A percentile compares a stretch with the other conserved stretches of the same genome.
phyloP scores from a whole-genome alignment of 2,113 vertebrate genomes.

The Macrotis lagotis region DNA sequence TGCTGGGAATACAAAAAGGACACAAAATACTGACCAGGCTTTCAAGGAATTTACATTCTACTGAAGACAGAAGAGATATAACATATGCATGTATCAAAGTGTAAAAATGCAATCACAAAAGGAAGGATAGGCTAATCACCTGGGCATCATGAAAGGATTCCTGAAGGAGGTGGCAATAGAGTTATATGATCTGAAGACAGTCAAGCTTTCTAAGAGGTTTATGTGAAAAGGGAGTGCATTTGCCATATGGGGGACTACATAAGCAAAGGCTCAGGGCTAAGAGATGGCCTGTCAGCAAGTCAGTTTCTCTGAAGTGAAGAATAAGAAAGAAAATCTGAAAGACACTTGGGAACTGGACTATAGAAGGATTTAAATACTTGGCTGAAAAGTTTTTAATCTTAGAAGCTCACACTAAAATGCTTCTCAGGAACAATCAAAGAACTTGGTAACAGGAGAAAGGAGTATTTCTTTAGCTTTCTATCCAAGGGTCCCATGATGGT shows the following conservation, averaged over 20 bases:
- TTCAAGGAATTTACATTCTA: not conserved
- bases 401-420: not conserved
- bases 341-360: not conserved
- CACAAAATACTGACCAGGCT: not conserved
- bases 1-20: not conserved
- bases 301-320: not conserved
- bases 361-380: not conserved
- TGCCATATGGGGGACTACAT: not conserved
- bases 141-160: not conserved
- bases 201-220: not conserved
- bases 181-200: not conserved
- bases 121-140: not conserved
- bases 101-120: not conserved
- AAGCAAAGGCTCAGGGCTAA: not conserved
- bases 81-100: not conserved
- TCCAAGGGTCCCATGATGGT: not conserved
- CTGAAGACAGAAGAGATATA: not conserved
- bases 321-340: not conserved
- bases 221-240: not conserved
- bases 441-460: not conserved
- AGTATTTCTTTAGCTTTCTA: not conserved
- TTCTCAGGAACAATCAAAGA: not conserved
- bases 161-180: not conserved
- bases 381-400: not conserved
- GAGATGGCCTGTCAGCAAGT: not conserved